Evolutionary conservation across 2,888 invertebrate genomes (phyloP), one percentile per base, ranked within the genome.

Genomic region (Tuberolachnus salignus): DNA sequence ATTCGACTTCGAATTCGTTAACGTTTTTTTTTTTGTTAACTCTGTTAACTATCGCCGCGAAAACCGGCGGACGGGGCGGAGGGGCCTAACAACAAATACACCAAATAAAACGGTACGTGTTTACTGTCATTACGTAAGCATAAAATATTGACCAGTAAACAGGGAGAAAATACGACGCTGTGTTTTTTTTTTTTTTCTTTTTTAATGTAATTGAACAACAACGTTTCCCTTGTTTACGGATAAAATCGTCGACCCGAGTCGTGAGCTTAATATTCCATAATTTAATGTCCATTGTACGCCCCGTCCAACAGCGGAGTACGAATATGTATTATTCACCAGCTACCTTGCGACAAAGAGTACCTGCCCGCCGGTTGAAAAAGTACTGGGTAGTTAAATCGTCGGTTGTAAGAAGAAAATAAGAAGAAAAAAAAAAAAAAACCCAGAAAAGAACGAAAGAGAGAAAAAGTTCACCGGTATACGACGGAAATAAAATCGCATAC

Each of bases 271-370:
- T 70, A 70, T 70, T 70, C 55, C 21, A 70, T 44, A 44, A 72
- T 72, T 72, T 49, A 51, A 61, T n/a, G 49, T 11, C 72, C 59
- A 49, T 71, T 71, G 19, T 72, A 26, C 19, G 49, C 19, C 3
- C 3, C 26, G 42, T 72, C 49, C 26, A 34, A 34, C 6, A 61
- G 59, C 49, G 59, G 59, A 72, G 61, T 72, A 72, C 3, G 6
- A 61, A 49, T 61, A 72, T 72, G 61, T 72, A 72, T 72, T 61
- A 72, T 72, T 72, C 61, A 72, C 72, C 16, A 72, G 49, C 19
- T 34, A 16, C 49, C 46, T n/a, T 49, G 59, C 46, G 14, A 59
- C 46, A 19, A 59, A 71, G 46, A 59, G 71, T 59, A n/a, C n/a
- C n/a, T 19, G 44, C 57, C 9, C 57, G 26, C 21, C 3, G 34